phyloP scores from a whole-genome alignment of 2,113 vertebrate genomes.

The Coryphaenoides rupestris region DNA sequence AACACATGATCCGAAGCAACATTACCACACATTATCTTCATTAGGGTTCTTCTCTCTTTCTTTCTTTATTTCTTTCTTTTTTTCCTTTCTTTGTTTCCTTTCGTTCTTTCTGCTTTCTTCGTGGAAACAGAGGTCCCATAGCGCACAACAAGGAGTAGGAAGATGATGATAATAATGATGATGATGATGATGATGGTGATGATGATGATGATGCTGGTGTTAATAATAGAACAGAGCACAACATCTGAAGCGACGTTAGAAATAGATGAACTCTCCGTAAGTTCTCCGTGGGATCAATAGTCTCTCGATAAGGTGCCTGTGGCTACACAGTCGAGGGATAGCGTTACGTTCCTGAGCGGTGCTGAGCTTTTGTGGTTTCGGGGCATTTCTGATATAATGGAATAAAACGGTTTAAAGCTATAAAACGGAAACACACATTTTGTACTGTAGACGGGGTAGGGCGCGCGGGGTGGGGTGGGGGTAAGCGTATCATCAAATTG shows the following conservation, averaged over 20 bases:
- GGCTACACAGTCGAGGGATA: conserved; percentile 42
- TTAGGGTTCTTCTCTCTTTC: too few relatives aligned
- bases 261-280: conserved; percentile 39
- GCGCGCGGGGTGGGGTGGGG: too few relatives aligned
- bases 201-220: too few relatives aligned
- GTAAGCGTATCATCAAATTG: background rate
- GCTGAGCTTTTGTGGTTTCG: conserved; percentile 21
- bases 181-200: too few relatives aligned
- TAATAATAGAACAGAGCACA: conserved; percentile 14
- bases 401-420: conserved; percentile 23
- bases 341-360: conserved; percentile 30
- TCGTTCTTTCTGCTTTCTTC: too few relatives aligned
- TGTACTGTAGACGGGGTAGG: conserved; percentile 20
- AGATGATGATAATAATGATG: too few relatives aligned
- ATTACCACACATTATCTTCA: too few relatives aligned
- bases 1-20: too few relatives aligned
- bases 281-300: conserved; percentile 49
- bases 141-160: too few relatives aligned
- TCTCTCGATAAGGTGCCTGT: conserved; percentile 41
- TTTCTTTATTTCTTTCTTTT: too few relatives aligned
- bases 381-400: background rate
- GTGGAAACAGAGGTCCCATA: too few relatives aligned
- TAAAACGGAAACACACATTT: conserved; percentile 20
- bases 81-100: too few relatives aligned
- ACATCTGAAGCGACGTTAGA: conserved; percentile 30